Conservation (phyloP, 1,140 invertebrate species). For the Scaptodrosophila lebanonensis region DNA sequence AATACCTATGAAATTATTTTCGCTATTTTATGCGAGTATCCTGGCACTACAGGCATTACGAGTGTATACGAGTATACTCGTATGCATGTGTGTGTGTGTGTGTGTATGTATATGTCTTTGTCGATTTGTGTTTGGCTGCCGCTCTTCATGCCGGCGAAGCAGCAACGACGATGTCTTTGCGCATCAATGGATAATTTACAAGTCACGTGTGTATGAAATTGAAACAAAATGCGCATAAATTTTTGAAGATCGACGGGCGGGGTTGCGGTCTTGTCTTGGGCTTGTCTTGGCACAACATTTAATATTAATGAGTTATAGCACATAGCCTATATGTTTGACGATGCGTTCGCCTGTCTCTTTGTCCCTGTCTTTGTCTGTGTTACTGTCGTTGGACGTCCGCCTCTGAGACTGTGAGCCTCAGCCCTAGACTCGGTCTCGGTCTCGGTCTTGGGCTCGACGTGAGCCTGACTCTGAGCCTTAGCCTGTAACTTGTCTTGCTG, state of each 20-base stretch:
- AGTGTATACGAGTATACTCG: too few relatives aligned
- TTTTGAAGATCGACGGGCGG: constrained; percentile 37
- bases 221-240: constrained; percentile 75
- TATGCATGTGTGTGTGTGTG: too few relatives aligned
- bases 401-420: constrained; percentile 32
- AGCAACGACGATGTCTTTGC: constrained; percentile 23
- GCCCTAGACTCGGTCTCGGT: constrained; percentile 27
- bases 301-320: constrained; percentile 75
- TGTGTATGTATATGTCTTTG: neutral
- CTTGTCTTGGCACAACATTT: constrained; percentile 69
- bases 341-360: constrained; percentile 44
- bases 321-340: constrained; percentile 73
- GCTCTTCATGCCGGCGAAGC: too few relatives aligned
- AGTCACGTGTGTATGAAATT: constrained; percentile 74
- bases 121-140: constrained; percentile 9
- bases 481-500: constrained; percentile 1
- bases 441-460: constrained; percentile 8
- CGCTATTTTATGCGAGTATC: too few relatives aligned
- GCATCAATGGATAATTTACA: constrained; percentile 74
- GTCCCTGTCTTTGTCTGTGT: constrained; percentile 2
- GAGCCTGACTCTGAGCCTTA: constrained; percentile 33
- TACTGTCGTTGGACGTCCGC: constrained; percentile 36
- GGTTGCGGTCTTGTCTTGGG: constrained; percentile 16
- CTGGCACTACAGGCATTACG: too few relatives aligned
- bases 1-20: too few relatives aligned